A percentile compares a stretch with the other conserved stretches of the same genome.
Evolutionary conservation across 1,140 invertebrate species (phyloP).

Genomic region (Mercenaria mercenaria): DNA sequence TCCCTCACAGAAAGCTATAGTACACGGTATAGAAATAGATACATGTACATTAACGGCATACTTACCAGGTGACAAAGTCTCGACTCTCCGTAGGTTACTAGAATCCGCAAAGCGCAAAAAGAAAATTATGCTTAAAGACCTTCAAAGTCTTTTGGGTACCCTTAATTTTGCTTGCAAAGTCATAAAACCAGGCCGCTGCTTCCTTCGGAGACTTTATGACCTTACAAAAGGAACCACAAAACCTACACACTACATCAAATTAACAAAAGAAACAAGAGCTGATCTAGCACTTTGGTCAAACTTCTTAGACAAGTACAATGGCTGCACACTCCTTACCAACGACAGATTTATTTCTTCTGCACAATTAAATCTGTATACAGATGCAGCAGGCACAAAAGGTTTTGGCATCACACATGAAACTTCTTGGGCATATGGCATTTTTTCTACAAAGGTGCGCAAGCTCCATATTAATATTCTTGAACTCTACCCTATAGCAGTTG

Average conservation of each 20-base stretch:
- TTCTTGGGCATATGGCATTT: conserved; percentile 18
- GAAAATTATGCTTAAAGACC: neutral
- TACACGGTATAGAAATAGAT: conserved; percentile 26
- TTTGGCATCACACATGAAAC: neutral
- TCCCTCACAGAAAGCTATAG: neutral
- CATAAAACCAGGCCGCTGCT: conserved; percentile 19
- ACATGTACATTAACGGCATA: neutral
- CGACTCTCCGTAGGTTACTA: neutral
- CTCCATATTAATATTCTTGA: conserved; percentile 38
- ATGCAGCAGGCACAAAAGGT: conserved; percentile 36
- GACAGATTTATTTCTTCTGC: conserved; percentile 19
- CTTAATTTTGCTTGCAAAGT: conserved; percentile 44
- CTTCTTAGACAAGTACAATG: conserved; percentile 18
- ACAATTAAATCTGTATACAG: neutral
- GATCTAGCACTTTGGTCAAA: neutral
- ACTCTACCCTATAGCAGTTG: neutral
- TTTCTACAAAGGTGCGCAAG: neutral
- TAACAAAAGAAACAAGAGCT: neutral
- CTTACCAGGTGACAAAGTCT: conserved; percentile 3
- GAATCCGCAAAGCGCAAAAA: neutral
- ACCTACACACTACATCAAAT: neutral
- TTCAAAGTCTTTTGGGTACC: conserved; percentile 20
- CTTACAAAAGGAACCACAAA: neutral
- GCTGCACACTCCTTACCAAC: neutral
- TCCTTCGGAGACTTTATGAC: conserved; percentile 33